phyloP scores from a whole-genome alignment of 2,888 invertebrate genomes.

The Agrochola circellaris region DNA sequence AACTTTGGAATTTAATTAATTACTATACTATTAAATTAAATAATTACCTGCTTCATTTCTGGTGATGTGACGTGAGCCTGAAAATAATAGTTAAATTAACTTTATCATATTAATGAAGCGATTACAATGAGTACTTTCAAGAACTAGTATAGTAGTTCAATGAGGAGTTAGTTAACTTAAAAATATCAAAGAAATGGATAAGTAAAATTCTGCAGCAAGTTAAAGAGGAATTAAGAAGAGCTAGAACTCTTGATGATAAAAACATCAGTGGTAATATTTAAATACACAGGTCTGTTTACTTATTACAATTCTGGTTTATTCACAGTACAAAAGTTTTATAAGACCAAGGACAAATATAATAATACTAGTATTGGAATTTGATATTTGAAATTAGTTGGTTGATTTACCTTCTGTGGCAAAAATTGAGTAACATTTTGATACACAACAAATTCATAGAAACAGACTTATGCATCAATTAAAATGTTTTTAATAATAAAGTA shows the following conservation, averaged over 20 bases:
- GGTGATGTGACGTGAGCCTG: conserved; percentile 89
- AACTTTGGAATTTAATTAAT: not conserved
- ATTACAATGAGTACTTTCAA: conserved; percentile 10
- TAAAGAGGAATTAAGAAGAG: not conserved
- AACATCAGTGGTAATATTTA: not conserved
- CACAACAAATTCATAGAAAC: not conserved
- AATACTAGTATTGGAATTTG: not conserved
- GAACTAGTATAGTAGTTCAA: not conserved
- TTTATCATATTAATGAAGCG: conserved; percentile 19
- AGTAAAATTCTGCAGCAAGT: not conserved
- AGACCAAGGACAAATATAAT: conserved; percentile 8
- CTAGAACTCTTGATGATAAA: not conserved
- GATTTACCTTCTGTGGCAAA: not conserved
- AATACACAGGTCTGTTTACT: conserved; percentile 8
- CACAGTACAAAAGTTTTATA: not conserved
- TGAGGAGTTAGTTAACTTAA: too few relatives aligned
- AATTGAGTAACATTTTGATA: not conserved
- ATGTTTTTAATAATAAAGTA: not conserved
- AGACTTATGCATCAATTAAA: not conserved
- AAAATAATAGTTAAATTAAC: conserved; percentile 69
- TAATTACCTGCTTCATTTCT: conserved; percentile 90
- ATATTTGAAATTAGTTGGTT: not conserved
- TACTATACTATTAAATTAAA: not conserved
- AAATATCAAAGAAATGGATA: conserved; percentile 1
- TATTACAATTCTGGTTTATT: conserved; percentile 1